phyloP scores from a whole-genome alignment of 2,888 invertebrate species.

The Drosophila acutilabella region DNA sequence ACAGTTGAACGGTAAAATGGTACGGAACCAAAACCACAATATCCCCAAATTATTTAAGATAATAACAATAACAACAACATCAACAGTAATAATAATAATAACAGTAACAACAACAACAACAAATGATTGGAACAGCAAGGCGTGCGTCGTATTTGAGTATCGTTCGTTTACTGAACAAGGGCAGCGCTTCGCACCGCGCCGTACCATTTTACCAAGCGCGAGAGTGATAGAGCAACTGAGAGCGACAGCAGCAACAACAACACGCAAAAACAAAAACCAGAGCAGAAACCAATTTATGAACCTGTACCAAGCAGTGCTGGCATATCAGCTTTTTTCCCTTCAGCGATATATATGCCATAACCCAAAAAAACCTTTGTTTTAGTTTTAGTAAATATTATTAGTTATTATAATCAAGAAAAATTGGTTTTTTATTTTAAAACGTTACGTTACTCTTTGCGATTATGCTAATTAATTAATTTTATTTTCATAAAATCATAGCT shows the following conservation, averaged over 20 bases:
- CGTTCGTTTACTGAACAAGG: conserved; percentile 52
- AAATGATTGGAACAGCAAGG: conserved; percentile 23
- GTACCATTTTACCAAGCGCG: conserved; percentile 36
- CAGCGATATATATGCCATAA: too few species aligned
- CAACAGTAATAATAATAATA: conserved; percentile 5
- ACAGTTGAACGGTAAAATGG: not conserved
- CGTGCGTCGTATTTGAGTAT: conserved; percentile 57
- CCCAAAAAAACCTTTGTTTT: too few species aligned
- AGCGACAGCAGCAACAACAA: not conserved
- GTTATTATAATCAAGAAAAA: too few species aligned
- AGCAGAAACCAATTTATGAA: conserved; percentile 67
- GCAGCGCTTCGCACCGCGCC: conserved; percentile 26
- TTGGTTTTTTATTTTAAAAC: too few species aligned
- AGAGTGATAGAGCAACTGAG: conserved; percentile 1
- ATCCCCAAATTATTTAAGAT: not conserved
- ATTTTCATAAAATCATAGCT: too few species aligned
- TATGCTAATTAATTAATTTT: too few species aligned
- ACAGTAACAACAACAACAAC: conserved; percentile 11
- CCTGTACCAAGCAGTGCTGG: conserved; percentile 46
- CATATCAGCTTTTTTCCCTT: not conserved
- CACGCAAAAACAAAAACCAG: conserved; percentile 45
- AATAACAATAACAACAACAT: not conserved
- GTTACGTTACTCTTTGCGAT: too few species aligned
- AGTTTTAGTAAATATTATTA: too few species aligned
- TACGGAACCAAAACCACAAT: conserved; percentile 3